Conservation (phyloP, 2,797 vertebrate species). For the Spheniscus humboldti region DNA sequence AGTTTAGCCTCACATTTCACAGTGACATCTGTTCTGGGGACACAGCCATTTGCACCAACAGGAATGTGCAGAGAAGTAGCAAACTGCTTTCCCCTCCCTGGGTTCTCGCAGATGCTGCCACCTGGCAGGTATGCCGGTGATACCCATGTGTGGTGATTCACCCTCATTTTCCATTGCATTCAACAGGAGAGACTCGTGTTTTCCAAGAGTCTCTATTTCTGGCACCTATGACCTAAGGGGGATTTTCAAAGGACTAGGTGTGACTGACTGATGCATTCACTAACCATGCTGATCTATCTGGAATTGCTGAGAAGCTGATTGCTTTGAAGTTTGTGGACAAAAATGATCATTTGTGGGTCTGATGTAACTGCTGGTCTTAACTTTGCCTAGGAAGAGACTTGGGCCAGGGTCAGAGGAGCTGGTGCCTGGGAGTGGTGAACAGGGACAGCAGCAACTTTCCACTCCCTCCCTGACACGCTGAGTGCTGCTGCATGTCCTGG, state of each 20-base stretch:
- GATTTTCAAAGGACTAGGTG: neutral
- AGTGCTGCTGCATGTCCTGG: neutral
- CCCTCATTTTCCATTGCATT: neutral
- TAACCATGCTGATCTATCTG: neutral
- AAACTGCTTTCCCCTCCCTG: neutral
- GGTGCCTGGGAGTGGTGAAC: neutral
- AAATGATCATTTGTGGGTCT: neutral
- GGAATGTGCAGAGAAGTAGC: neutral
- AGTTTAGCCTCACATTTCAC: neutral
- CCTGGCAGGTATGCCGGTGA: neutral
- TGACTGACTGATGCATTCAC: neutral
- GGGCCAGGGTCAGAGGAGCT: neutral
- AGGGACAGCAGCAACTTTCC: neutral
- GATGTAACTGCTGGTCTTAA: neutral
- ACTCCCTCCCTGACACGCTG: neutral
- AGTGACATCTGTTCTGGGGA: neutral
- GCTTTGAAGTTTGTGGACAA: neutral
- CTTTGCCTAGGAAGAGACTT: neutral
- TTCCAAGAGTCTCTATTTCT: constrained; percentile 47
- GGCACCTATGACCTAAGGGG: constrained; percentile 1
- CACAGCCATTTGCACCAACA: neutral
- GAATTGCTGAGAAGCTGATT: neutral
- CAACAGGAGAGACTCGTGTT: neutral
- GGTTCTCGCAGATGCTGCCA: neutral
- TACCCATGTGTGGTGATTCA: neutral